These are phyloP conservation scores for Cuniculus paca DNA, from an alignment of 2,797 vertebrate genomes.

Conservation along the genomic window DNA sequence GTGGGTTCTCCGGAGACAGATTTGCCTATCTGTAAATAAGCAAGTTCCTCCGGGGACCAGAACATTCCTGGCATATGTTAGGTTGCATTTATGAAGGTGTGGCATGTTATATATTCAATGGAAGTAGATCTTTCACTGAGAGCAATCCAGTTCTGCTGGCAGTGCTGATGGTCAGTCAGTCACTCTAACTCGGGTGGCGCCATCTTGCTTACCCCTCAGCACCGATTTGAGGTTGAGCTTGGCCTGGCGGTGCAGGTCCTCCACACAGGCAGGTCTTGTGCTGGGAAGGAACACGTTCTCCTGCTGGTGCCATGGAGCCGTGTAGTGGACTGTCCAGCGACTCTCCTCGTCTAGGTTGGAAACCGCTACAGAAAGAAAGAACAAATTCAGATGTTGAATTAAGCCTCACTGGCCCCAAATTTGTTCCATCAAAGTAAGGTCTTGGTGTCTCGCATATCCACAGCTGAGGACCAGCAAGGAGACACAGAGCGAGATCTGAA, in stretches of 20 bases:
- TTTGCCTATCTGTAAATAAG: not conserved
- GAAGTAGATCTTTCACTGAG: not conserved
- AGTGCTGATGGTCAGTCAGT: not conserved
- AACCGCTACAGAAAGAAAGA: slow-evolving; percentile 91
- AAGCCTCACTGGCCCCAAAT: not conserved
- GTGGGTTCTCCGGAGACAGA: slow-evolving; percentile 4
- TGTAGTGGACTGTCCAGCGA: slow-evolving; percentile 98
- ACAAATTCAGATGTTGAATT: not conserved
- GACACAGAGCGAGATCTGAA: not conserved
- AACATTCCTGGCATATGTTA: not conserved
- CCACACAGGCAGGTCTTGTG: slow-evolving; percentile 95
- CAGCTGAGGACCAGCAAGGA: not conserved
- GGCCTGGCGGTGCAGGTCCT: slow-evolving; percentile 97
- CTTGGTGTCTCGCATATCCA: not conserved
- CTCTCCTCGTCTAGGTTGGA: slow-evolving; percentile 99
- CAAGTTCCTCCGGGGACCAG: slow-evolving; percentile 11
- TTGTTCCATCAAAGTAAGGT: not conserved
- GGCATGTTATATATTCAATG: not conserved
- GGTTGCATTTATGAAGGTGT: not conserved
- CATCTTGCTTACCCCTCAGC: slow-evolving; percentile 95
- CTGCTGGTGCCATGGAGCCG: slow-evolving; percentile 98
- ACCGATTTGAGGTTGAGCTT: slow-evolving; percentile 99
- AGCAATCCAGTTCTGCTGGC: not conserved
- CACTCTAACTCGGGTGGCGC: not conserved
- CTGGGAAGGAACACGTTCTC: slow-evolving; percentile 97